Conservation (phyloP, 2,113 vertebrate genomes). For the Bungarus multicinctus region DNA sequence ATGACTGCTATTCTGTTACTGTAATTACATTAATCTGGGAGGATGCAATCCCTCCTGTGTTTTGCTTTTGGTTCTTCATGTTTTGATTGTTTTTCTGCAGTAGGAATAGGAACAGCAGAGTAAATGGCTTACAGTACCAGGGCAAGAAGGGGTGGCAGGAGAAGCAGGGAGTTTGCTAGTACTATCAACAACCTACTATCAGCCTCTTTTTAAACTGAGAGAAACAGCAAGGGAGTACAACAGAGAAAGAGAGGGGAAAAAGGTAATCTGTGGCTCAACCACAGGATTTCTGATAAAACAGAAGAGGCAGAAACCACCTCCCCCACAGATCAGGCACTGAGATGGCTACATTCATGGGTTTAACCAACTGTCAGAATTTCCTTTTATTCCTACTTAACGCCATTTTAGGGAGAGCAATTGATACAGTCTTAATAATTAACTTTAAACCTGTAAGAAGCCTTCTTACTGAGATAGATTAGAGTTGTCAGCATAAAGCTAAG, state of each 20-base stretch:
- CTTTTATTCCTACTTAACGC: not conserved
- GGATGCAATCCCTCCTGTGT: not conserved
- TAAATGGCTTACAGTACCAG: not conserved
- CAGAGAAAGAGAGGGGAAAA: not conserved
- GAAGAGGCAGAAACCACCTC: not conserved
- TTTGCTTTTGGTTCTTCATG: not conserved
- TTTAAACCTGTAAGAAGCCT: not conserved
- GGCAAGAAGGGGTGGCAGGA: not conserved
- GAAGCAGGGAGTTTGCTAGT: not conserved
- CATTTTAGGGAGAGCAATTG: not conserved
- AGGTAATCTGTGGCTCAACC: not conserved
- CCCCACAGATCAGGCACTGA: not conserved
- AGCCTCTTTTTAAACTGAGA: not conserved
- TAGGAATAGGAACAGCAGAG: not conserved
- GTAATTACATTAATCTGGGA: not conserved
- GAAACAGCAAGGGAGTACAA: not conserved
- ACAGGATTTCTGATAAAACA: not conserved
- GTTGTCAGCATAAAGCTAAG: not conserved
- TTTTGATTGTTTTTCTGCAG: not conserved
- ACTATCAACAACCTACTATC: not conserved
- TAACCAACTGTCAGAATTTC: not conserved
- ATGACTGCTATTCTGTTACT: not conserved
- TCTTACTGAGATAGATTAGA: not conserved
- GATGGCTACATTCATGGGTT: not conserved
- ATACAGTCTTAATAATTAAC: too few relatives aligned